Evolutionary conservation across 1,140 invertebrate species (phyloP).

Genomic region (Drosophila murphyi): DNA sequence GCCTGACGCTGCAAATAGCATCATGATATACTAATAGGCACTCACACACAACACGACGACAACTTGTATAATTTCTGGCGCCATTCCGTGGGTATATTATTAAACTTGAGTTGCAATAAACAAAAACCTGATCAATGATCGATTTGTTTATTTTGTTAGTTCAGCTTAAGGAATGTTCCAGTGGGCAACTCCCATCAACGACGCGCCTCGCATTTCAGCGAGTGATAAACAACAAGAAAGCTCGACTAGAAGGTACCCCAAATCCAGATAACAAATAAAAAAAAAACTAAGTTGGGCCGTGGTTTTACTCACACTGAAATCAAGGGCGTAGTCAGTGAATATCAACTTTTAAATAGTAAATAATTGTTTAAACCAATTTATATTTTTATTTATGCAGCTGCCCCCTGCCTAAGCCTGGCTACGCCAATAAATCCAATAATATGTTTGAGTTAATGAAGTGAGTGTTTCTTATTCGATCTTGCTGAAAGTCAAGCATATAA

Average conservation of each 20-base stretch:
- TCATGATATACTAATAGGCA: constrained; percentile 38
- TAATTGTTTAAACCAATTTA: too few relatives aligned
- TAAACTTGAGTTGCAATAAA: not conserved
- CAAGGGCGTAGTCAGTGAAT: too few relatives aligned
- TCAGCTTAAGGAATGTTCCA: not conserved
- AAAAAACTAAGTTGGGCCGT: not conserved
- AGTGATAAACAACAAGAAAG: not conserved
- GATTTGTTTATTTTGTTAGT: not conserved
- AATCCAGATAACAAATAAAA: not conserved
- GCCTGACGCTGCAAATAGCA: constrained; percentile 20
- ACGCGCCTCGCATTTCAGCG: not conserved
- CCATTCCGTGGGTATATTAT: constrained; percentile 19
- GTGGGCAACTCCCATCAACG: not conserved
- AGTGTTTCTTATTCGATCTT: too few relatives aligned
- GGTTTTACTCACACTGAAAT: too few relatives aligned
- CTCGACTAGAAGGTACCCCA: too few relatives aligned
- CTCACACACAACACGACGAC: constrained; percentile 14
- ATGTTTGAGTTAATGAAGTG: too few relatives aligned
- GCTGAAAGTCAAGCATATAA: too few relatives aligned
- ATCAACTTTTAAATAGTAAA: too few relatives aligned
- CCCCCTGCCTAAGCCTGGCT: too few relatives aligned
- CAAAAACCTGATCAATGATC: not conserved
- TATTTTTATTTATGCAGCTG: too few relatives aligned
- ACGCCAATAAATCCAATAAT: too few relatives aligned
- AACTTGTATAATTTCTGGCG: constrained; percentile 34